phyloP scores from a whole-genome alignment of 2,888 invertebrate genomes.

The Gortyna flavago region DNA sequence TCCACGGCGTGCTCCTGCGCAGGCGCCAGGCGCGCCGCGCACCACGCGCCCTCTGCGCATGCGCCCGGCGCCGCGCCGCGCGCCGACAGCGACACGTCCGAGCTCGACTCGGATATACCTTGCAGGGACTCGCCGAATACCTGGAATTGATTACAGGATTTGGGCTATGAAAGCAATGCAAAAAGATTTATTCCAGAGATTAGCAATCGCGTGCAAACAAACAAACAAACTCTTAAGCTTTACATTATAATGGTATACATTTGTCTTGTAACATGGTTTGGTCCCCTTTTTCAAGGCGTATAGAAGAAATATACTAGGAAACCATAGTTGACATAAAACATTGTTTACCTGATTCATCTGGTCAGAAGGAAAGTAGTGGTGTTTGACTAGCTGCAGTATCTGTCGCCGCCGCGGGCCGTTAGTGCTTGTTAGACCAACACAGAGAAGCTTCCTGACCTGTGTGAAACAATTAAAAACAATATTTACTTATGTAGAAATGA shows the following conservation, averaged over 20 bases:
- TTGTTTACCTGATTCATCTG: constrained; percentile 83
- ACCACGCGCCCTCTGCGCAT: constrained; percentile 63
- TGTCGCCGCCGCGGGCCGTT: constrained; percentile 79
- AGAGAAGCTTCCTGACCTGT: constrained; percentile 83
- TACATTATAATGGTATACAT: too few species aligned
- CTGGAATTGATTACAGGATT: constrained; percentile 66
- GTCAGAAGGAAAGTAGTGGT: constrained; percentile 86
- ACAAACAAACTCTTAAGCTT: too few species aligned
- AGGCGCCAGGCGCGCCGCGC: constrained; percentile 76
- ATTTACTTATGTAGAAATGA: neutral
- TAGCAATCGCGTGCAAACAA: too few species aligned
- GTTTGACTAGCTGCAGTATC: constrained; percentile 84
- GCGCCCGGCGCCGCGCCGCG: constrained; percentile 11
- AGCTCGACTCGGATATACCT: neutral
- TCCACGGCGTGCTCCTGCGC: constrained; percentile 89
- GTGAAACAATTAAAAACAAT: neutral
- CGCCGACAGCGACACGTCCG: constrained; percentile 48
- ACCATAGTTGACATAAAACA: neutral
- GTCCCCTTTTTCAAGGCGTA: neutral
- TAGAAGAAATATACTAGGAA: neutral
- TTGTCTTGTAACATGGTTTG: neutral
- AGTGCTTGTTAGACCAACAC: constrained; percentile 79
- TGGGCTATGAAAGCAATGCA: too few species aligned
- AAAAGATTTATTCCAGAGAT: too few species aligned
- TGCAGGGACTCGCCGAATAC: constrained; percentile 81